Conservation (phyloP, 1,140 invertebrate genomes). For the Planococcus citri region DNA sequence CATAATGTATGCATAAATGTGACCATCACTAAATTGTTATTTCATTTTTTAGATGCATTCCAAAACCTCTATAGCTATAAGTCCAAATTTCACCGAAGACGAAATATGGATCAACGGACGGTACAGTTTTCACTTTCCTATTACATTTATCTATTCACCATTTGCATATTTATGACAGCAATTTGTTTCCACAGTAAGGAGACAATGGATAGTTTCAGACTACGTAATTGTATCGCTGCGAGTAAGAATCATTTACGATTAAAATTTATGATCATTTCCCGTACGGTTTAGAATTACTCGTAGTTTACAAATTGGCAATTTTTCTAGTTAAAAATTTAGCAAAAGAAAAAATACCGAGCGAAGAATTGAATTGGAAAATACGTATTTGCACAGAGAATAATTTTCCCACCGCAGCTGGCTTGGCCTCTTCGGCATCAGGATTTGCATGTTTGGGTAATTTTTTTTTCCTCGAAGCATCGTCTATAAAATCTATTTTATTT, state of each 20-base stretch:
- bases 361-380: slow-evolving; percentile 24
- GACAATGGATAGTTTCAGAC: slow-evolving; percentile 52
- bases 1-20: too few species aligned
- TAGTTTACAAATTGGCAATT: not conserved
- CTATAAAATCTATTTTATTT: too few species aligned
- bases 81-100: slow-evolving; percentile 57
- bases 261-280: too few species aligned
- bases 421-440: slow-evolving; percentile 95
- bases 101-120: slow-evolving; percentile 80
- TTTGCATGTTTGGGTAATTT: slow-evolving; percentile 82
- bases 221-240: slow-evolving; percentile 65
- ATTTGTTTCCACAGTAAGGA: too few species aligned
- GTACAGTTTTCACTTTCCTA: slow-evolving; percentile 35
- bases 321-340: slow-evolving; percentile 21
- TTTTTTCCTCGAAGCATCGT: too few species aligned
- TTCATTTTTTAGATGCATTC: slow-evolving; percentile 57
- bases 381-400: slow-evolving; percentile 86
- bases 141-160: slow-evolving; percentile 26
- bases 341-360: slow-evolving; percentile 3
- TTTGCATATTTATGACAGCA: too few species aligned
- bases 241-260: slow-evolving; percentile 39
- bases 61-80: slow-evolving; percentile 71
- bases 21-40: too few species aligned
- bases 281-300: too few species aligned
- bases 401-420: slow-evolving; percentile 95